Conservation (phyloP, 2,113 vertebrate genomes). For the Nothobranchius furzeri region DNA sequence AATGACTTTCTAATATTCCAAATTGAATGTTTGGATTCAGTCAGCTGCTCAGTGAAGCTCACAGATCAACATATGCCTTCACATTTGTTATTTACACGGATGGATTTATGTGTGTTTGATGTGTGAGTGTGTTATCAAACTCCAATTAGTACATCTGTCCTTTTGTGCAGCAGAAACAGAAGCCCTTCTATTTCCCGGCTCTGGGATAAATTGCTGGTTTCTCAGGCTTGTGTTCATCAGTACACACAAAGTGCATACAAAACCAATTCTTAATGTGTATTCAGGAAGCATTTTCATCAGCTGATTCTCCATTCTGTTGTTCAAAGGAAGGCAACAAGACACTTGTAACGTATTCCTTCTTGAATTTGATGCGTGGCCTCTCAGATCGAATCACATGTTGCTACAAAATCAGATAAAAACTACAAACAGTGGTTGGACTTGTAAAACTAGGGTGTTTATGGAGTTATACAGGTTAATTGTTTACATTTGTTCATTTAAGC, state of each 20-base stretch:
- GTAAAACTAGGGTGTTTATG: not conserved
- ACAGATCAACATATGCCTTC: constrained; percentile 21
- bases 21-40: not conserved
- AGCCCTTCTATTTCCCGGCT: not conserved
- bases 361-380: not conserved
- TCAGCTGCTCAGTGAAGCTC: not conserved
- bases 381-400: not conserved
- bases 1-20: too few species aligned
- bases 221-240: constrained; percentile 19
- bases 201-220: constrained; percentile 6
- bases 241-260: constrained; percentile 9
- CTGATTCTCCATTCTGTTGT: not conserved
- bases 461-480: not conserved
- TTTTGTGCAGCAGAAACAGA: constrained; percentile 28
- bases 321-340: not conserved
- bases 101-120: not conserved
- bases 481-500: too few species aligned
- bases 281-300: not conserved
- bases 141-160: constrained; percentile 44
- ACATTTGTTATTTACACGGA: constrained; percentile 7
- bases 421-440: not conserved
- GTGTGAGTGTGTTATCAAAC: constrained; percentile 33
- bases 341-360: not conserved
- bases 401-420: not conserved
- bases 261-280: constrained; percentile 1